A percentile compares a stretch with the other conserved stretches of the same genome.
phyloP scores from a whole-genome alignment of 2,797 vertebrate genomes.

The Crax fasciolata region DNA sequence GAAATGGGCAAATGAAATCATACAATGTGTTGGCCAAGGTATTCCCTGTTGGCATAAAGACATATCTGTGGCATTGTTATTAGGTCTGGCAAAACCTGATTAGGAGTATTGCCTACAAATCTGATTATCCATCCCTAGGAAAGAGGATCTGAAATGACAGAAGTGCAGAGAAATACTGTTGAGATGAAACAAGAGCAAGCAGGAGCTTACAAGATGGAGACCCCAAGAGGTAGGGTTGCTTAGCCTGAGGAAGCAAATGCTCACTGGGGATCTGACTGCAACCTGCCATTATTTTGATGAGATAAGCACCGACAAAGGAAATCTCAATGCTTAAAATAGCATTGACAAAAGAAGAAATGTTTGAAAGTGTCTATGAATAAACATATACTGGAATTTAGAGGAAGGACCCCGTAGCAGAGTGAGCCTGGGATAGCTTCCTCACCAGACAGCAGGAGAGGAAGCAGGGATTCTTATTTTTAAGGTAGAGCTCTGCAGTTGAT shows the following conservation, averaged over 20 bases:
- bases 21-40: not conserved
- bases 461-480: not conserved
- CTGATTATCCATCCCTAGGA: not conserved
- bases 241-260: slow-evolving; percentile 5
- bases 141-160: not conserved
- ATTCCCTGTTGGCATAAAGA: not conserved
- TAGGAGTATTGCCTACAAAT: not conserved
- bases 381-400: slow-evolving; percentile 59
- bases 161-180: not conserved
- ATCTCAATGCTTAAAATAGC: slow-evolving; percentile 65
- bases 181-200: not conserved
- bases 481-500: not conserved
- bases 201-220: not conserved
- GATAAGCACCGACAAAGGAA: slow-evolving; percentile 52
- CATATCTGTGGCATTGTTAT: not conserved
- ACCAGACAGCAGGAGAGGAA: slow-evolving; percentile 44
- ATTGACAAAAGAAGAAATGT: slow-evolving; percentile 59
- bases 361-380: slow-evolving; percentile 56
- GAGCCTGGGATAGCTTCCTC: slow-evolving; percentile 63
- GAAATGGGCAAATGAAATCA: not conserved
- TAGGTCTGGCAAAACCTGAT: not conserved
- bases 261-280: not conserved
- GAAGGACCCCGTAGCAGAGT: slow-evolving; percentile 51
- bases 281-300: slow-evolving; percentile 2
- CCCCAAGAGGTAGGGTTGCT: not conserved